Evolutionary conservation across 2,888 invertebrate species (phyloP), one percentile per base, ranked within the genome.

Genomic region (Nysson spinosus): DNA sequence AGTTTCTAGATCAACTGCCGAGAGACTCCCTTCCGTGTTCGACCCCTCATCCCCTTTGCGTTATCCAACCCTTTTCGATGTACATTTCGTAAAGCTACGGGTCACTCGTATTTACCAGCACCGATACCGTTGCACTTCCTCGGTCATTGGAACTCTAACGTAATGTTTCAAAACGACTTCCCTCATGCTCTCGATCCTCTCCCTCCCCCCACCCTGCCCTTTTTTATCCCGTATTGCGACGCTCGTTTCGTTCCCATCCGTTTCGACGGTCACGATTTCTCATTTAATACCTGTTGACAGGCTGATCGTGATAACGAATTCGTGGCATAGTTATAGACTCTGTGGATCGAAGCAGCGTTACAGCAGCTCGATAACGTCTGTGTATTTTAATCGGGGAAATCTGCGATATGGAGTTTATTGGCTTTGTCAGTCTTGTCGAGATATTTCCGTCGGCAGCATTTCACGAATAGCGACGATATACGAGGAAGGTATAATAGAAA

Each of bases 1-100:
- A 70, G 58, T 77, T 75, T 69, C 61, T 64, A 67, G 62, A 75
- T 77, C 77, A 54, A 56, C 66, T 54, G 64, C 56, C 61, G 49
- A 65, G 39, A 61, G 26, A 35, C 43, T 35, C 51, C 30, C 44
- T 30, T 40, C 20, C 54, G 12, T 6, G 19, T 7, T 35, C 16
- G 9, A 16, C 9, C 32, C 43, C 49, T 43, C 12, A 19, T 46
- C 12, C 35, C 14, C 40, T 22, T 28, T 42, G 24, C 34, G 20
- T 35, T 43, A 39, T 32, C 37, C 50, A 7, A 2, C 34, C 28
- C 50, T 55, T 28, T 37, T 42, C 51, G 26, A 49, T 52, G 54
- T 44, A 51, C 46, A 43, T 42, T 34, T 46, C 46, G 49, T 4
- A 16, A 7, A 14, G 34, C n/a, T 28, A 30, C 28, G 32, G 58